Percentiles rank a stretch among this genome's conserved stretches.
phyloP scores from a whole-genome alignment of 2,113 vertebrate genomes.

The Embiotoca jacksoni region DNA sequence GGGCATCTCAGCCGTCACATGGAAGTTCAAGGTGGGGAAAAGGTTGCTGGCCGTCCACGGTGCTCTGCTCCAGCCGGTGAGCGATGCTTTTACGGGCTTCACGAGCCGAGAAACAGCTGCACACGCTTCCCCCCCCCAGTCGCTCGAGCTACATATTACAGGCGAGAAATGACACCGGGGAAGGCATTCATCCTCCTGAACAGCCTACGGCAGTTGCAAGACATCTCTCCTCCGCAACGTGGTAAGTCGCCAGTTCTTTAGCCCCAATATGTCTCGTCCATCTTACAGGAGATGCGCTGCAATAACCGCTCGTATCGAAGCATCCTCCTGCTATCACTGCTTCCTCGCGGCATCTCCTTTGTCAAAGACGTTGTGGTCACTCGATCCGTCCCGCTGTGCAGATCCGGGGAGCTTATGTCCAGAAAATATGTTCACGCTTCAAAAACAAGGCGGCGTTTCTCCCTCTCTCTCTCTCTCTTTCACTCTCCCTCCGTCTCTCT shows the following conservation, averaged over 20 bases:
- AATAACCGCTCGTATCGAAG: conserved; percentile 22
- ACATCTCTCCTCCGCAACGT: conserved; percentile 58
- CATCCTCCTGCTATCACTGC: conserved; percentile 39
- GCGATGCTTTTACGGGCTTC: conserved; percentile 24
- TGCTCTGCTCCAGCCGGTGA: neutral
- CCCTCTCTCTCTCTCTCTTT: neutral
- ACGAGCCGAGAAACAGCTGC: conserved; percentile 38
- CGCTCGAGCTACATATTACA: conserved; percentile 54
- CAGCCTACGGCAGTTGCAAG: conserved; percentile 34
- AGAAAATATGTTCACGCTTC: conserved; percentile 54
- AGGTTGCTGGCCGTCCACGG: conserved; percentile 14
- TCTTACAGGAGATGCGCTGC: conserved; percentile 40
- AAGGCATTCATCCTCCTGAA: conserved; percentile 33
- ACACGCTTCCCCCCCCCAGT: conserved; percentile 10
- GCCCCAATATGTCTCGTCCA: conserved; percentile 58
- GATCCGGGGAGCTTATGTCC: conserved; percentile 50
- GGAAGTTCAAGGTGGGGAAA: conserved; percentile 27
- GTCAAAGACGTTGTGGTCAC: conserved; percentile 58
- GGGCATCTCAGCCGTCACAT: conserved; percentile 25
- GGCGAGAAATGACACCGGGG: conserved; percentile 37
- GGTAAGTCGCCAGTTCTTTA: conserved; percentile 48
- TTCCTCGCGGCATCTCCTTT: conserved; percentile 52
- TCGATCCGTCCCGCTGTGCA: conserved; percentile 50
- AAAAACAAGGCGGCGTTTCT: conserved; percentile 65
- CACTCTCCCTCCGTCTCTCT: conserved; percentile 14